These are phyloP conservation scores for Silurus lanzhouensis DNA, from an alignment of 2,797 vertebrate genomes.

Conservation along the genomic window DNA sequence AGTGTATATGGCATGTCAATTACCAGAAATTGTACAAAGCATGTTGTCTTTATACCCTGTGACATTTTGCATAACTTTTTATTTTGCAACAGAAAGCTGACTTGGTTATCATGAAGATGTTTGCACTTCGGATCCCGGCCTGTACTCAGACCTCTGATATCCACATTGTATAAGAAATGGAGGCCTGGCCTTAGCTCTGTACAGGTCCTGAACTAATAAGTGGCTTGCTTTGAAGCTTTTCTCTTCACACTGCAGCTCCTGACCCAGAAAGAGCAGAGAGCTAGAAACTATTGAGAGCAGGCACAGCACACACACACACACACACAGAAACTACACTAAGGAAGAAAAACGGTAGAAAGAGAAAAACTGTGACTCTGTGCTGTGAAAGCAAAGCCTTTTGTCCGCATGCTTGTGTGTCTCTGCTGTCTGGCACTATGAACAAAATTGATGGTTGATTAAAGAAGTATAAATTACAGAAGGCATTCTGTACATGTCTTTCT, in stretches of 20 bases:
- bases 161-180: background rate
- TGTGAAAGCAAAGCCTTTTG: background rate
- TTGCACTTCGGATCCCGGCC: background rate
- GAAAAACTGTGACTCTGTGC: background rate
- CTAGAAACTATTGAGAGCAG: background rate
- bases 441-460: slow-evolving; percentile 42
- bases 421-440: slow-evolving; percentile 39
- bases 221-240: slow-evolving; percentile 15
- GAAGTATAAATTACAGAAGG: slow-evolving; percentile 49
- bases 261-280: slow-evolving; percentile 5
- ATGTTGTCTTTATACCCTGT: background rate
- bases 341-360: background rate
- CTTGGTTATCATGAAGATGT: background rate
- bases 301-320: background rate
- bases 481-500: slow-evolving; percentile 40
- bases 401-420: slow-evolving; percentile 17
- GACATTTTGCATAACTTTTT: background rate
- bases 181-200: background rate
- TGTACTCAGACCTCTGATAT: slow-evolving; percentile 2
- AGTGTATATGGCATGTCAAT: background rate
- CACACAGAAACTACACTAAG: background rate
- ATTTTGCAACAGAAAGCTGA: background rate
- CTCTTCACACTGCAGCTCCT: background rate
- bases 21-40: background rate
- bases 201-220: slow-evolving; percentile 15